These are phyloP conservation scores for Julus scandinavius DNA, from an alignment of 2,888 invertebrate genomes.

Conservation along the genomic window DNA sequence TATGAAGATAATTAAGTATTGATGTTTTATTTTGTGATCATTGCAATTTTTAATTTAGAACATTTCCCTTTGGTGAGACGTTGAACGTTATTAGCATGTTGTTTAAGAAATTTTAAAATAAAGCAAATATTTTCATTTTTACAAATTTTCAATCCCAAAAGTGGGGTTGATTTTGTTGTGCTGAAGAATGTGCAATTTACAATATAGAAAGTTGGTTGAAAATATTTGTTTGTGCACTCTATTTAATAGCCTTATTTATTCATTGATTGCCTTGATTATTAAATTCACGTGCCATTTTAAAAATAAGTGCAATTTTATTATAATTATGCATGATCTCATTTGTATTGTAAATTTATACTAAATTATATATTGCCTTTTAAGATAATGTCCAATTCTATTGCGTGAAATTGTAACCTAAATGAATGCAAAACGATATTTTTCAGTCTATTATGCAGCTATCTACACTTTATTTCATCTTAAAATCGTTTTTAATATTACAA, in stretches of 20 bases:
- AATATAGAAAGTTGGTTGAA: not conserved
- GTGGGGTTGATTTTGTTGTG: not conserved
- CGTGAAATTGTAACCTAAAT: not conserved
- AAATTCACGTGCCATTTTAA: constrained; percentile 38
- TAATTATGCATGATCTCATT: constrained; percentile 40
- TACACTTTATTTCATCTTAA: not conserved
- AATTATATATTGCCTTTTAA: not conserved
- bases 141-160: not conserved
- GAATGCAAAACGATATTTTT: not conserved
- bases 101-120: not conserved
- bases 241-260: not conserved
- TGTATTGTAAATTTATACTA: constrained; percentile 30
- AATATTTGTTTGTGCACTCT: not conserved
- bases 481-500: not conserved
- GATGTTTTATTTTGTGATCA: not conserved
- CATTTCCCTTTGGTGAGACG: not conserved
- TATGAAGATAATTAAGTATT: not conserved
- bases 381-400: not conserved
- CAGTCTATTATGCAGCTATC: constrained; percentile 14
- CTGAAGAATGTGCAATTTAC: not conserved
- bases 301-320: constrained; percentile 49
- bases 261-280: constrained; percentile 39
- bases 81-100: not conserved
- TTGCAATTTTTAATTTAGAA: not conserved
- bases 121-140: not conserved